Base-by-base conservation (phyloP, 1,140 invertebrate species). In the Euglossa dilemma region DNA sequence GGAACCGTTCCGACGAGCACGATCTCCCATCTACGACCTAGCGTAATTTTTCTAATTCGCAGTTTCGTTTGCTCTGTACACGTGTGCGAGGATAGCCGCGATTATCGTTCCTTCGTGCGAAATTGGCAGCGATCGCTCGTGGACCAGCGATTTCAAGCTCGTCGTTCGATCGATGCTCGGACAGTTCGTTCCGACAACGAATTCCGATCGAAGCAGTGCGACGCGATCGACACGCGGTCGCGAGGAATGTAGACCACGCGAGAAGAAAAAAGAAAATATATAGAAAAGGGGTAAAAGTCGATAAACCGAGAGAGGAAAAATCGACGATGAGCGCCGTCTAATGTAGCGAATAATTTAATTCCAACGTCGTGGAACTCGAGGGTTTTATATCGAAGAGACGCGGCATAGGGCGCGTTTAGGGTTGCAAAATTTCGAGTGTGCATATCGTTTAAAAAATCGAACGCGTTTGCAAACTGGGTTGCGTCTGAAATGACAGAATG, bases 31-130 rank as follows among this genome's bases (percentile, higher is more conserved):
- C 76, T 16, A 56, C 50, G 50, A 78, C 18, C 64, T 81, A 72
- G 59, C 7, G 56, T 76, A 81, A 85, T 85, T 86, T 36, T 86
- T 86, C 70, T 80, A 84, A 83, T 47, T 85, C 75, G 66, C 50
- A 47, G 56, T 57, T 47, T 67, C 66, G 14, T 47, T 74, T 14
- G n/a, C 16, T 25, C 2, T 2, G 12, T 9, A 76, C 5, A 20
- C 7, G 25, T 59, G 16, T 11, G 0, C 8, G 18, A 7, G 25
- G 11, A 18, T n/a, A 25, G 16, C 18, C 6, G 45, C 11, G 12
- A 36, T 75, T 50, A n/a, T 28, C 11, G 18, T 63, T 47, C 36
- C 6, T 63, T 63, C 25, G 25, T 63, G 28, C 28, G 61, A 36
- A 63, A 63, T 63, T 63, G 25, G 25, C 25, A 63, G 16, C 59